phyloP scores from a whole-genome alignment of 2,797 vertebrate genomes.

The Nyctalus aviator region DNA sequence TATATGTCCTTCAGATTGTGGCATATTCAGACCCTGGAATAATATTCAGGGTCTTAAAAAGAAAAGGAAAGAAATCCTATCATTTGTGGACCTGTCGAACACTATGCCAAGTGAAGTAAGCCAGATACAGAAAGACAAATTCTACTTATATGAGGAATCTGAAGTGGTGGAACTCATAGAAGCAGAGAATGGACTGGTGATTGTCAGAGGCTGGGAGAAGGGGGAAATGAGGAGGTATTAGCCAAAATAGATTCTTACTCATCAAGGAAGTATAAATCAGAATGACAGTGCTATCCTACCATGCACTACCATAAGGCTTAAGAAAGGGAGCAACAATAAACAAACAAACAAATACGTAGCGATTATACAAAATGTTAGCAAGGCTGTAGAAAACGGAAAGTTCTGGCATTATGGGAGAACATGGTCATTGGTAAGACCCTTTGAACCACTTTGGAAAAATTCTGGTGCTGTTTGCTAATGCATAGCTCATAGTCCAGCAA shows the following conservation, averaged over 20 bases:
- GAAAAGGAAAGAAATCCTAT: background rate
- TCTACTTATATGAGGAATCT: background rate
- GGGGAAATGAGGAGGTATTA: no score
- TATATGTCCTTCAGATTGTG: background rate
- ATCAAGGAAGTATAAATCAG: background rate
- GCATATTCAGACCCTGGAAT: background rate
- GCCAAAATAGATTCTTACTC: background rate
- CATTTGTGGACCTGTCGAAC: background rate
- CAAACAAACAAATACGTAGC: background rate
- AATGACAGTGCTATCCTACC: background rate
- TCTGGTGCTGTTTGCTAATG: background rate
- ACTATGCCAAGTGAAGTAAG: background rate
- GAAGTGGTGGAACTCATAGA: background rate
- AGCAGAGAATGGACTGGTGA: background rate
- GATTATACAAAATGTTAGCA: background rate
- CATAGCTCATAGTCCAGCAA: background rate
- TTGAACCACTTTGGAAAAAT: background rate
- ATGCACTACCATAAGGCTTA: background rate
- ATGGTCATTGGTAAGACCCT: background rate
- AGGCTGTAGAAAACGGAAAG: background rate
- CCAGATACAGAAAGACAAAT: background rate
- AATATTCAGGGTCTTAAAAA: background rate
- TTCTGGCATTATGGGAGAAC: background rate
- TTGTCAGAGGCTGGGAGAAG: background rate
- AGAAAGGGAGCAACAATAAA: background rate